Base-by-base conservation (phyloP, 2,113 vertebrate genomes). In the Brachypteracias leptosomus region DNA sequence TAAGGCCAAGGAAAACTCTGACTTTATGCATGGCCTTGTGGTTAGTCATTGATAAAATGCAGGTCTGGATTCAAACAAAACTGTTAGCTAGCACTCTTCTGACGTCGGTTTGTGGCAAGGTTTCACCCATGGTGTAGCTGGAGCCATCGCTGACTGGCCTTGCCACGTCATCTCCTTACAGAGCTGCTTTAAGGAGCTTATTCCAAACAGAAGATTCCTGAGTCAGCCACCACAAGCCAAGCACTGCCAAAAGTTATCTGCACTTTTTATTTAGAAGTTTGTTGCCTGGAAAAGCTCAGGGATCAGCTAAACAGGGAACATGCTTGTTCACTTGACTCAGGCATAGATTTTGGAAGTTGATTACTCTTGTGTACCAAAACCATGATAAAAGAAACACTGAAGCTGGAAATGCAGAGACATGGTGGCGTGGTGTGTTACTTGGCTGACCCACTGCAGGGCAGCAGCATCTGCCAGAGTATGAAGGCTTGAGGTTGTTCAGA, bases 1-100 rank as follows among this genome's bases (percentile, higher is more conserved):
- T 71, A 13, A 22, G 3, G 11, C 51, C 68, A 78, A 89, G 76
- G 89, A 76, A 89, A 84, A 28, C 49, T 88, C 54, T 86, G 83
- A 58, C 87, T 86, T 52, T 29, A 13, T 51, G 46, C 18, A 0
- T 84, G 84, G 51, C 83, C 70, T 57, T 54, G 65, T 74, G 80
- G 52, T 94, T 91, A 84, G 68, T 95, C n/a, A 31, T 4, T 52
- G 87, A 93, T 81, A 74, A 89, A 38, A 38, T 49, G 95, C 7
- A 40, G 10, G 72, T 84, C 73, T 87, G 70, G 47, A 52, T 85
- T 72, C 14, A 61, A 47, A 81, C 29, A 58, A 71, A 62, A 85
- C 38, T 15, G 31, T 1, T 59, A 26, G 66, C 62, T 26, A 9
- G 75, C 0, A 0, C 40, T 67, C 44, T 31, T 59, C 71, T 66